Percentiles rank a stretch among this genome's conserved stretches.
Conservation (phyloP, 1,140 invertebrate species). For the Diorhabda elongata region DNA sequence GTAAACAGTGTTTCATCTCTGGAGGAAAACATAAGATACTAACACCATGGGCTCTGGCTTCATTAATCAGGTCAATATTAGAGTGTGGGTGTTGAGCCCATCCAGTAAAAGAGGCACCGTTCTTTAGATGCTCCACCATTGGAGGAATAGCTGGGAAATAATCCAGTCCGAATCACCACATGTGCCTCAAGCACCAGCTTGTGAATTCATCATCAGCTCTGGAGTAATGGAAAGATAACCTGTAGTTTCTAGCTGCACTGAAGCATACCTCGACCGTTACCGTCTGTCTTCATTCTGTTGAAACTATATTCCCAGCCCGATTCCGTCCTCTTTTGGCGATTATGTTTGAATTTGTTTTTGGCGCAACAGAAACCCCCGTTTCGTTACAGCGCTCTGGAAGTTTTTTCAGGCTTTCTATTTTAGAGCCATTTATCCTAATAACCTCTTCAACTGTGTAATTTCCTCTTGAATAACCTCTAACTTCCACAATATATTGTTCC, state of each 20-base stretch:
- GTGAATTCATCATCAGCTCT: constrained; percentile 12
- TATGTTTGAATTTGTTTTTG: constrained; percentile 33
- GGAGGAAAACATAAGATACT: neutral
- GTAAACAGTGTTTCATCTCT: neutral
- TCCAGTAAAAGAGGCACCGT: neutral
- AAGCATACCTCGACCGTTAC: constrained; percentile 42
- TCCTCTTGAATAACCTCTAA: too few relatives aligned
- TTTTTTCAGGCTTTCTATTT: too few relatives aligned
- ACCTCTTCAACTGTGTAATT: too few relatives aligned
- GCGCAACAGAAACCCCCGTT: neutral
- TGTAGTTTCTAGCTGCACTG: constrained; percentile 40
- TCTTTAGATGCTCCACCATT: neutral
- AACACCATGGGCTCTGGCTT: neutral
- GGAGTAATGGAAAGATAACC: too few relatives aligned
- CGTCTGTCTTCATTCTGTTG: constrained; percentile 41
- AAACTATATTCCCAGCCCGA: constrained; percentile 39
- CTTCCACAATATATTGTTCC: too few relatives aligned
- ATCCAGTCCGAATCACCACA: neutral
- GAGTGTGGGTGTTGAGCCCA: neutral
- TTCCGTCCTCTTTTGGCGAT: constrained; percentile 38
- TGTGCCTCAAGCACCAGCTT: neutral
- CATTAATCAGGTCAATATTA: neutral
- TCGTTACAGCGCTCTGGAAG: too few relatives aligned
- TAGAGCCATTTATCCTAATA: too few relatives aligned
- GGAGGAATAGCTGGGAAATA: neutral